Percentiles rank a stretch among this genome's conserved stretches.
These are phyloP conservation scores for Bothrops jararaca DNA, from an alignment of 2,113 vertebrate species.

Conservation along the genomic window DNA sequence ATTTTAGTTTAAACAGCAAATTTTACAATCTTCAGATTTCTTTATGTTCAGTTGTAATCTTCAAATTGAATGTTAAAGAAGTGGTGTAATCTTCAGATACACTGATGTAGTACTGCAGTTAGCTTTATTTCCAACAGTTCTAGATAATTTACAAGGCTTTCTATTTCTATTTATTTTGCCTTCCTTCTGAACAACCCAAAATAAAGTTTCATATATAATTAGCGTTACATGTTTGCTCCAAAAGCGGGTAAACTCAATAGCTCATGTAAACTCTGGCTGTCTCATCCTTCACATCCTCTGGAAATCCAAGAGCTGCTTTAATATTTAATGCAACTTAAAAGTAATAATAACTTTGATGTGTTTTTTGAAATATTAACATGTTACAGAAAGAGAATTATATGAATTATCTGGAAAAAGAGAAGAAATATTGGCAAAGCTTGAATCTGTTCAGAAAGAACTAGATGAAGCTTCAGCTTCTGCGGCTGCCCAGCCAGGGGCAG, in stretches of 20 bases:
- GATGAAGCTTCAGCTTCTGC: background rate
- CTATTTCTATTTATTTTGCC: background rate
- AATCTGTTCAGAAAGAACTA: background rate
- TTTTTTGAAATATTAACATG: background rate
- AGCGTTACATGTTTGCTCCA: background rate
- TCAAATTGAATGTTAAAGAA: background rate
- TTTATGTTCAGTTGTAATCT: background rate
- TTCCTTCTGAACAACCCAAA: background rate
- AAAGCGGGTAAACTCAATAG: background rate
- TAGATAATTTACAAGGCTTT: background rate
- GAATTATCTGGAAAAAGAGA: background rate
- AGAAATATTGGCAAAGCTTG: background rate
- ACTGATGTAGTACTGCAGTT: background rate
- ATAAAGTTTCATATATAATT: background rate
- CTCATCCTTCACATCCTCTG: background rate
- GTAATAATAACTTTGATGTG: background rate
- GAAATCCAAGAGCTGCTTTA: background rate
- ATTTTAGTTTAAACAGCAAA: background rate
- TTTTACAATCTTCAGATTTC: background rate
- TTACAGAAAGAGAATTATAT: background rate
- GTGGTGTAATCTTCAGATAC: background rate
- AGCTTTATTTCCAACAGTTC: background rate
- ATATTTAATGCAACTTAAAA: background rate
- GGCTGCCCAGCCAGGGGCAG: background rate
- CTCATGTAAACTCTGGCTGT: background rate